Conservation (phyloP, 2,113 vertebrate species). For the Scomber colias region DNA sequence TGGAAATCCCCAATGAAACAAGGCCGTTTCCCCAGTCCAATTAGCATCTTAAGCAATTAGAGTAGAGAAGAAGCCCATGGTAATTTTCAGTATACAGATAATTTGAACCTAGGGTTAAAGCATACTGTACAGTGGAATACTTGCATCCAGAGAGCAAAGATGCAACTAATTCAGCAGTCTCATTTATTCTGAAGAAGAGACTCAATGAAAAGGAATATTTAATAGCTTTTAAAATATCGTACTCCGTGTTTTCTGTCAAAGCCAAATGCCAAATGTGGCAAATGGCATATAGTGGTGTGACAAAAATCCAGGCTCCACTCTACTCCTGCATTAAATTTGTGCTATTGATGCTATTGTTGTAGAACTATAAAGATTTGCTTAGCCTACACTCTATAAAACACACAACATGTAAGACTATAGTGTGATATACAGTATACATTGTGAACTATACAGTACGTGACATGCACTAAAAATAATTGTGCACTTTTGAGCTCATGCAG, state of each 20-base stretch:
- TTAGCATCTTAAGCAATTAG: slow-evolving; percentile 85
- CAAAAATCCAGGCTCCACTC: neutral
- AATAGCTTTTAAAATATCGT: slow-evolving; percentile 16
- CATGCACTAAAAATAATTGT: slow-evolving; percentile 14
- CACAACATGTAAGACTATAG: slow-evolving; percentile 30
- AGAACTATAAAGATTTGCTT: slow-evolving; percentile 18
- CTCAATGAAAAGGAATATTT: slow-evolving; percentile 25
- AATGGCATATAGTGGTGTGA: slow-evolving; percentile 12
- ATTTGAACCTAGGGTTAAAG: slow-evolving; percentile 67
- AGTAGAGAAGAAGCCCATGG: slow-evolving; percentile 69
- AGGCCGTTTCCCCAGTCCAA: slow-evolving; percentile 80
- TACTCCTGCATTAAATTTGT: neutral
- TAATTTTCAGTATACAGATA: slow-evolving; percentile 63
- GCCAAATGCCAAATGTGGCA: slow-evolving; percentile 13
- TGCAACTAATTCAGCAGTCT: slow-evolving; percentile 23
- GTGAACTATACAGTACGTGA: too few relatives aligned
- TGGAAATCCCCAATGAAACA: slow-evolving; percentile 81
- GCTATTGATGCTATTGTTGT: slow-evolving; percentile 36
- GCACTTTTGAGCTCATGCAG: neutral
- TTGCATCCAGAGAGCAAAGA: slow-evolving; percentile 35
- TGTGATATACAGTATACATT: slow-evolving; percentile 11
- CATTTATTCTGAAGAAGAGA: slow-evolving; percentile 29
- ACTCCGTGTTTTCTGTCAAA: slow-evolving; percentile 27
- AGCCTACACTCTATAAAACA: slow-evolving; percentile 31
- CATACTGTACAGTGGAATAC: slow-evolving; percentile 42